Percentiles rank a stretch among this genome's conserved stretches.
phyloP scores from a whole-genome alignment of 2,113 vertebrate species.

The Oceanites oceanicus region DNA sequence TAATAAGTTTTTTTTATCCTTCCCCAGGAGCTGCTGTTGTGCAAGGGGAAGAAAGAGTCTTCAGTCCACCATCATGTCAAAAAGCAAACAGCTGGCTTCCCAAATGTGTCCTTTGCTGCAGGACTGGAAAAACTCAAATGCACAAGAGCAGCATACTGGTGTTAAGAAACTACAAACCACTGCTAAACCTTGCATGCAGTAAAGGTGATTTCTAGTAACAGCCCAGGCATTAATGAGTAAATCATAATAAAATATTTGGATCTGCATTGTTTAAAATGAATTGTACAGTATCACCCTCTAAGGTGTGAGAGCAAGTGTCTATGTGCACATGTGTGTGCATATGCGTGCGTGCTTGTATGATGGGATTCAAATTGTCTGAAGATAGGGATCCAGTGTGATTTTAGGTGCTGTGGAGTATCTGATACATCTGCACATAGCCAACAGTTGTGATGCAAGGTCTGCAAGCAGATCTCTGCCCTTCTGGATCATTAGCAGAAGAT shows the following conservation, averaged over 20 bases:
- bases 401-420: not conserved
- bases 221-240: not conserved
- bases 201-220: not conserved
- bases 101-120: not conserved
- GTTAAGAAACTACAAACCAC: not conserved
- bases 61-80: no score
- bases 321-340: rapidly evolving
- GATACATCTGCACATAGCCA: not conserved
- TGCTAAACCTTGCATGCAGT: not conserved
- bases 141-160: not conserved
- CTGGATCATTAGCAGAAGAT: not conserved
- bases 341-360: not conserved
- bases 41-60: not conserved
- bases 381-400: not conserved
- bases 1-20: not conserved
- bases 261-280: not conserved
- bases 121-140: not conserved
- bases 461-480: not conserved
- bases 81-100: not conserved
- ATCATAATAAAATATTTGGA: not conserved
- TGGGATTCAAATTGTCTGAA: not conserved
- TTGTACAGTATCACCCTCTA: not conserved
- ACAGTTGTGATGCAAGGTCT: not conserved
- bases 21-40: not conserved
- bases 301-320: not conserved